A percentile compares a stretch with the other conserved stretches of the same genome.
Conservation (phyloP, 2,888 invertebrate genomes). For the Ephialtes manifestator region DNA sequence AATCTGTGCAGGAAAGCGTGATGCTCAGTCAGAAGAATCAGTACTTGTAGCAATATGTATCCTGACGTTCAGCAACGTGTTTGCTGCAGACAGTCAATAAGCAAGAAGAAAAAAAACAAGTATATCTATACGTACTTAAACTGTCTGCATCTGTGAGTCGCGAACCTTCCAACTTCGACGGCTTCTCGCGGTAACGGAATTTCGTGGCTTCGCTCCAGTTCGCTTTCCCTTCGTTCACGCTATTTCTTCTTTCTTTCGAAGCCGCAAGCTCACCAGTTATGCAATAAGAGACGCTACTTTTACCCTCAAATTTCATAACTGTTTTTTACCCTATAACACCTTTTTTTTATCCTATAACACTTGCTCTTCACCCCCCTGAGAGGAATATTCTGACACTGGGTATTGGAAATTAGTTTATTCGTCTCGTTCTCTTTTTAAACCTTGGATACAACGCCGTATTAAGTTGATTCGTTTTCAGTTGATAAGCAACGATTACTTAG, state of each 20-base stretch:
- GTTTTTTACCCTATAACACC: not conserved
- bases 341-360: not conserved
- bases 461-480: no score
- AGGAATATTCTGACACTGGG: not conserved
- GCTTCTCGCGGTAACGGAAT: constrained; percentile 48
- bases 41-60: not conserved
- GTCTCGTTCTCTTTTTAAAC: not conserved
- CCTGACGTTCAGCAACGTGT: not conserved
- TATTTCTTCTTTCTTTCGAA: not conserved
- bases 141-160: constrained; percentile 18
- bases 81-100: not conserved
- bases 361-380: not conserved
- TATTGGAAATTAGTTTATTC: constrained; percentile 42
- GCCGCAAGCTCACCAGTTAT: constrained; percentile 23
- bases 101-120: not conserved
- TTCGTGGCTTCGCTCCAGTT: constrained; percentile 50
- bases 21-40: not conserved
- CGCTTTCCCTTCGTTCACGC: constrained; percentile 33
- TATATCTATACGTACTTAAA: not conserved
- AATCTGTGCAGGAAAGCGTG: not conserved
- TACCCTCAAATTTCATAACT: not conserved
- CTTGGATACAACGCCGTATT: constrained; percentile 23
- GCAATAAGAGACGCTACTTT: constrained; percentile 4
- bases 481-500: no score
- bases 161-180: constrained; percentile 45